These are phyloP conservation scores for Acholoe squamosa DNA, from an alignment of 2,888 invertebrate genomes.

Conservation along the genomic window DNA sequence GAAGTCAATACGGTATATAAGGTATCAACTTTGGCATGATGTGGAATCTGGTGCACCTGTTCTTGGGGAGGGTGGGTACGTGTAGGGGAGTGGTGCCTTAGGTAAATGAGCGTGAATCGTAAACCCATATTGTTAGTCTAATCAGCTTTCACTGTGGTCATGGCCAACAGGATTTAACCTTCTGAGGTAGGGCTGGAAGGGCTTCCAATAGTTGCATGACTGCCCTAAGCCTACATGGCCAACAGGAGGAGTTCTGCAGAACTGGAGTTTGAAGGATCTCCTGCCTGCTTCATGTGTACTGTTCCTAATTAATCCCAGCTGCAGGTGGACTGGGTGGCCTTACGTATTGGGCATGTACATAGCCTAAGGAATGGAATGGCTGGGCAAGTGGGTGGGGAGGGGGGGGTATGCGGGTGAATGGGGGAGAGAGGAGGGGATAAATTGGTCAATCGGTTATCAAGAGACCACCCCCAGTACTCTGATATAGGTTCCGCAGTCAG, in stretches of 20 bases:
- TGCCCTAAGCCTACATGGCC: background rate
- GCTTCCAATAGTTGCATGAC: background rate
- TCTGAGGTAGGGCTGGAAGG: background rate
- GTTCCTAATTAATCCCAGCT: constrained; percentile 11
- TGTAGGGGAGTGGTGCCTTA: background rate
- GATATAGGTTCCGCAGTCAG: background rate
- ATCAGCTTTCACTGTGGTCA: background rate
- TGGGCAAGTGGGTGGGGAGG: background rate
- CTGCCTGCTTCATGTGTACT: background rate
- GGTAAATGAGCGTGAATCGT: constrained; percentile 11
- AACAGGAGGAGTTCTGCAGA: too few species aligned
- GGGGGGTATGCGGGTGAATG: background rate
- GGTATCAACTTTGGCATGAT: too few species aligned
- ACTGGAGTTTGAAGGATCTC: too few species aligned
- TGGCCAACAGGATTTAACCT: background rate
- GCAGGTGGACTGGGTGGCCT: background rate
- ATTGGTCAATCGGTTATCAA: background rate
- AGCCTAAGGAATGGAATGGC: background rate
- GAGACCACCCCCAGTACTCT: background rate
- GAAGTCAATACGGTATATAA: too few species aligned
- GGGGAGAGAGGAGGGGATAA: background rate
- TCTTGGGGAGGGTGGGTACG: too few species aligned
- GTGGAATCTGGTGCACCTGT: too few species aligned
- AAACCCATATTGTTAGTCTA: background rate
- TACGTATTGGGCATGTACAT: background rate